phyloP scores from a whole-genome alignment of 2,888 invertebrate genomes.

The Allolobophora icterica region DNA sequence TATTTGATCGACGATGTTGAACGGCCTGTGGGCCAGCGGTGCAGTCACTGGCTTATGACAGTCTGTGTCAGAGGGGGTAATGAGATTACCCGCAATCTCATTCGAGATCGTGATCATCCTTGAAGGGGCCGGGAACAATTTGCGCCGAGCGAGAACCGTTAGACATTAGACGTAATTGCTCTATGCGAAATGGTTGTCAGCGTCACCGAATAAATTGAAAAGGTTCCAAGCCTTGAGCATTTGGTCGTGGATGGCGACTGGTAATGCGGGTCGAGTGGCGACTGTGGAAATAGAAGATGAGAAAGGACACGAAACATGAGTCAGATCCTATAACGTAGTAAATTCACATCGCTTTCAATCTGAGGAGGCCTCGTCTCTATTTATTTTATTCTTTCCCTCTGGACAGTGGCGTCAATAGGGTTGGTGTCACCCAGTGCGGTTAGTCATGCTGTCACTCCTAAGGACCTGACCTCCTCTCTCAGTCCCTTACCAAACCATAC shows the following conservation, averaged over 20 bases:
- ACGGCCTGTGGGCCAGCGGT: background rate
- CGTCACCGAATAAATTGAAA: background rate
- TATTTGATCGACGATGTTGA: background rate
- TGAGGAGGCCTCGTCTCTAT: background rate
- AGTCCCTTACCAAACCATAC: no score
- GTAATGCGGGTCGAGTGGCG: background rate
- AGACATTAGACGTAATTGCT: background rate
- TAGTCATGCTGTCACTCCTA: no score
- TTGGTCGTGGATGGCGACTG: background rate
- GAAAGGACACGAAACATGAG: background rate
- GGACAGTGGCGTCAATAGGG: no score
- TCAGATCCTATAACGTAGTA: background rate
- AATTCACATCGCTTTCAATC: background rate
- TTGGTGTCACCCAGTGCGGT: no score
- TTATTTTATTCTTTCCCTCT: no score
- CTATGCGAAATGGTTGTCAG: background rate
- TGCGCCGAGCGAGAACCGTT: background rate
- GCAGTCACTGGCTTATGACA: background rate
- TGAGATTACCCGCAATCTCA: background rate
- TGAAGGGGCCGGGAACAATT: background rate
- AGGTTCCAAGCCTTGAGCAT: background rate
- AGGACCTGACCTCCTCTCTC: no score
- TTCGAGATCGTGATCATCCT: background rate
- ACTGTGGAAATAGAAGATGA: background rate
- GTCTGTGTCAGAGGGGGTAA: background rate